A percentile compares a stretch with the other conserved stretches of the same genome.
Evolutionary conservation across 2,888 invertebrate species (phyloP).

Genomic region (Orchesellides sinensis): DNA sequence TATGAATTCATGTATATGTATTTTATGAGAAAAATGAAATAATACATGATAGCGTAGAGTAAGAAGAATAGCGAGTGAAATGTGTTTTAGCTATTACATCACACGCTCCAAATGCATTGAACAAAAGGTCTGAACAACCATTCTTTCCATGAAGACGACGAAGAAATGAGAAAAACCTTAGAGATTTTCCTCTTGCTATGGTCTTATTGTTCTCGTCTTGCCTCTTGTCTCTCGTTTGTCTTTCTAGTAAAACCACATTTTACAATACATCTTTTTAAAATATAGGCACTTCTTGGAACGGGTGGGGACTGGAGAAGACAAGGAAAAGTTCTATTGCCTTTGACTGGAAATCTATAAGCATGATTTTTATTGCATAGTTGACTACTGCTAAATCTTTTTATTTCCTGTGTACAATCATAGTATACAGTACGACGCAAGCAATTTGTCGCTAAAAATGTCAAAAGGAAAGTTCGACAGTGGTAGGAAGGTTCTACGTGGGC

Average conservation of each 20-base stretch:
- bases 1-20: conserved; percentile 10
- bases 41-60: conserved; percentile 12
- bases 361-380: background rate
- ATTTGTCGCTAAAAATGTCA: conserved; percentile 55
- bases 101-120: conserved; percentile 46
- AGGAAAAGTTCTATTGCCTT: background rate
- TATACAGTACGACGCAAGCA: conserved; percentile 43
- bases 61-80: background rate
- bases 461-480: conserved; percentile 44
- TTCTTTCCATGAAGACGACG: background rate
- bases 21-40: conserved; percentile 44
- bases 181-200: conserved; percentile 26
- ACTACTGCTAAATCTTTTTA: background rate
- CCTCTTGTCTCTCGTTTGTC: conserved; percentile 14
- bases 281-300: background rate
- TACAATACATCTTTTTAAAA: conserved; percentile 10
- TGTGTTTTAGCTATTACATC: conserved; percentile 45
- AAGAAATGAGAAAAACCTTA: conserved; percentile 10
- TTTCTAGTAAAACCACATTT: conserved; percentile 20
- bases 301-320: background rate
- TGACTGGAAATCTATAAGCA: background rate
- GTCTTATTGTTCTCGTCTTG: conserved; percentile 23
- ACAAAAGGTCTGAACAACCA: conserved; percentile 22
- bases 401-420: background rate
- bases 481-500: too few relatives aligned